These are phyloP conservation scores for Syngnathus floridae DNA, from an alignment of 2,113 vertebrate species.

Conservation along the genomic window DNA sequence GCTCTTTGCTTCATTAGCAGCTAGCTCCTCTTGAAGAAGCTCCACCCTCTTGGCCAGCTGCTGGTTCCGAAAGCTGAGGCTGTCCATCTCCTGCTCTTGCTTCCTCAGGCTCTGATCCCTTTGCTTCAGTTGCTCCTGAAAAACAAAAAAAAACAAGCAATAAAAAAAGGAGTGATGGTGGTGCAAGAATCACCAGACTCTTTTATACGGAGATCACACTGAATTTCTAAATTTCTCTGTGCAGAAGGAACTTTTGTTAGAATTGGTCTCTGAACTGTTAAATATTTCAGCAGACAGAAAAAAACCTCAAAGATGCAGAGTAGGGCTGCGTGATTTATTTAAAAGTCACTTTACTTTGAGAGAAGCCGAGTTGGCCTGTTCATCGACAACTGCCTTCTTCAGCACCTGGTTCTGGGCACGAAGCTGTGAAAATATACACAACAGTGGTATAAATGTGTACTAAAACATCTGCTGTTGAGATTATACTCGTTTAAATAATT, in stretches of 20 bases:
- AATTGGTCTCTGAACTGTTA: background rate
- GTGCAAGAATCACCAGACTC: background rate
- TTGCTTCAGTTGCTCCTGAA: slow-evolving; percentile 92
- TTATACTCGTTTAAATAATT: background rate
- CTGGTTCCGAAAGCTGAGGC: slow-evolving; percentile 92
- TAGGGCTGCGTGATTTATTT: background rate
- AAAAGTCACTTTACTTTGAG: slow-evolving; percentile 79
- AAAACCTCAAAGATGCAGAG: background rate
- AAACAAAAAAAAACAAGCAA: background rate
- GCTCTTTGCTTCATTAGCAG: slow-evolving; percentile 78
- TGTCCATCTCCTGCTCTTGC: slow-evolving; percentile 98
- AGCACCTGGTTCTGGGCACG: slow-evolving; percentile 97
- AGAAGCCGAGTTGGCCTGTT: slow-evolving; percentile 83
- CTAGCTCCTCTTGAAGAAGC: slow-evolving; percentile 90
- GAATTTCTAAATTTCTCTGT: background rate
- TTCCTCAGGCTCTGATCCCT: slow-evolving; percentile 92
- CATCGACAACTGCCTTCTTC: slow-evolving; percentile 95
- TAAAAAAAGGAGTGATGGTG: background rate
- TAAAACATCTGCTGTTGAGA: background rate
- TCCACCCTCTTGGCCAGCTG: slow-evolving; percentile 95
- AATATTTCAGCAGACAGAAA: background rate
- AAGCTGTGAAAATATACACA: slow-evolving; percentile 72
- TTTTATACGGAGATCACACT: background rate
- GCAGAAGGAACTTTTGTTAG: background rate
- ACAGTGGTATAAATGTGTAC: background rate